phyloP scores from a whole-genome alignment of 2,888 invertebrate genomes.

The Linyphia triangularis region DNA sequence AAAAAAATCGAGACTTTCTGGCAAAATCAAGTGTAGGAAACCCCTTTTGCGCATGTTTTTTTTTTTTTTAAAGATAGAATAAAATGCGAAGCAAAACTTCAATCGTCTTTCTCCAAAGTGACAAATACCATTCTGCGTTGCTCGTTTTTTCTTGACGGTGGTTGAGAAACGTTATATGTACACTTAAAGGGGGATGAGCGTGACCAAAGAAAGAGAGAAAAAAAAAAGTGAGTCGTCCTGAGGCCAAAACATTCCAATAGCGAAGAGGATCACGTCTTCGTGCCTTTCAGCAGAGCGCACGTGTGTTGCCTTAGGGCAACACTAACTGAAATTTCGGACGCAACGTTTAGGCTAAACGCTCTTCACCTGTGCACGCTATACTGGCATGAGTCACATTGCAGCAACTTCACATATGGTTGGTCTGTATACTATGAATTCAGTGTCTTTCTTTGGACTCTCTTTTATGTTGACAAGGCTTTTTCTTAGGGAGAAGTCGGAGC shows the following conservation, averaged over 20 bases:
- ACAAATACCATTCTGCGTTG: no score
- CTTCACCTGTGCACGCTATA: neutral
- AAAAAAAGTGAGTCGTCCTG: conserved; percentile 64
- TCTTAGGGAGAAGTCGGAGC: no score
- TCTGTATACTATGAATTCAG: no score
- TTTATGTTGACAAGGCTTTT: no score
- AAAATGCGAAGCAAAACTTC: no score
- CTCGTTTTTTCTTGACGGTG: no score
- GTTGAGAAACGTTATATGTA: conserved; percentile 6
- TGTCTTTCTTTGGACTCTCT: no score
- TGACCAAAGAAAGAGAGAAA: conserved; percentile 8
- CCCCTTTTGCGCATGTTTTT: no score
- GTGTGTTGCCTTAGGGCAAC: conserved; percentile 58
- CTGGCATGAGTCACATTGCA: conserved; percentile 47
- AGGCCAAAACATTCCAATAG: conserved; percentile 65
- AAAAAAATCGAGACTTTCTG: no score
- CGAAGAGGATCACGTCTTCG: conserved; percentile 65
- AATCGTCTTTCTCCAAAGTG: neutral
- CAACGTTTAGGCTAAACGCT: conserved; percentile 57
- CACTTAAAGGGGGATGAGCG: neutral
- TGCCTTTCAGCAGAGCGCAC: conserved; percentile 59
- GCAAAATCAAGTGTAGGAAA: no score
- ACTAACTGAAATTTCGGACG: conserved; percentile 69
- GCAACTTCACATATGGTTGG: neutral
- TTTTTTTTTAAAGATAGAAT: no score